A percentile compares a stretch with the other conserved stretches of the same genome.
These are phyloP conservation scores for Chlorodrepanis virens DNA, from an alignment of 2,113 vertebrate species.

Conservation along the genomic window DNA sequence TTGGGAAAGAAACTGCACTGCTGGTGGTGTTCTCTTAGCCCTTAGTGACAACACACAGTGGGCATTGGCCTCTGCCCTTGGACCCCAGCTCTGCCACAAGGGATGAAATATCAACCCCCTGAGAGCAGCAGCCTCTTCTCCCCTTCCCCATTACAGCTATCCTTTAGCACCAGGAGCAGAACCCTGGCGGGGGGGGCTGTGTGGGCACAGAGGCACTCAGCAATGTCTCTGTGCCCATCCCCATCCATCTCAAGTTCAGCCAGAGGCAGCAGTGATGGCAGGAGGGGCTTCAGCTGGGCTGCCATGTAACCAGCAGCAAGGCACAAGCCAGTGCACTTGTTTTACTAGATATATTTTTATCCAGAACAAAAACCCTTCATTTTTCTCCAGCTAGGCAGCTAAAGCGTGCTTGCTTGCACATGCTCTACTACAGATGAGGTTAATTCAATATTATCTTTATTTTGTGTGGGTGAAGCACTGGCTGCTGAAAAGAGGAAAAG, in stretches of 20 bases:
- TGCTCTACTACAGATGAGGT: background rate
- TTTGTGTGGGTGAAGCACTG: background rate
- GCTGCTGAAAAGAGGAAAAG: background rate
- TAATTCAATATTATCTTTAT: conserved; percentile 1
- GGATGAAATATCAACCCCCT: background rate
- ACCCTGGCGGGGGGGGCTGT: background rate
- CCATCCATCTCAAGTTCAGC: background rate
- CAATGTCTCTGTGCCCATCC: background rate
- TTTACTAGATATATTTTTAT: background rate
- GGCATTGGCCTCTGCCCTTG: background rate
- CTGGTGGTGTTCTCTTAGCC: background rate
- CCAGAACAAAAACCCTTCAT: fast-evolving
- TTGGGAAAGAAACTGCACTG: background rate
- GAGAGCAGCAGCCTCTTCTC: background rate
- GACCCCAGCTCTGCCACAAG: background rate
- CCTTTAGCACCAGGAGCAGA: background rate
- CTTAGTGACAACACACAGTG: background rate
- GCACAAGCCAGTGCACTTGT: background rate
- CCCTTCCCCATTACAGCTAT: background rate
- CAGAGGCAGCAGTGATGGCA: fast-evolving
- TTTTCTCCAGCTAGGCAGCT: background rate
- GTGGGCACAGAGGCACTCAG: background rate
- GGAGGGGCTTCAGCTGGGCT: background rate
- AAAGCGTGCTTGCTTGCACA: background rate
- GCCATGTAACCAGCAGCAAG: background rate